Conservation (phyloP, 37 sponge, comb jelly and placozoan species). For the Aphrocallistes beatrix region DNA sequence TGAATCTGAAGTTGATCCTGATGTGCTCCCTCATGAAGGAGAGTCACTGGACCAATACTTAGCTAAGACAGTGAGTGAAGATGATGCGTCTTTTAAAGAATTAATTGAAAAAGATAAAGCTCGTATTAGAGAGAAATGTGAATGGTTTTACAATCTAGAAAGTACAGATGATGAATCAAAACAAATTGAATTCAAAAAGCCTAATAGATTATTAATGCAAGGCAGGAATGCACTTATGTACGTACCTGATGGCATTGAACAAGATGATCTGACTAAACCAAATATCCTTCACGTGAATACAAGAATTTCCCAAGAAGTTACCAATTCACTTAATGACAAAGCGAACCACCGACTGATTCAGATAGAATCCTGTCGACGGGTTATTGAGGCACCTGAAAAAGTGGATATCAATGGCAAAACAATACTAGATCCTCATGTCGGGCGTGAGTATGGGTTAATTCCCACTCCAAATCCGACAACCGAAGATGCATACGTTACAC, state of each 20-base stretch:
- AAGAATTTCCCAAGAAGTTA: not conserved
- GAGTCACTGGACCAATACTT: not conserved
- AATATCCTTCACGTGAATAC: not conserved
- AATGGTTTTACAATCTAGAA: not conserved
- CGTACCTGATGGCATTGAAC: not conserved
- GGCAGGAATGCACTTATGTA: not conserved
- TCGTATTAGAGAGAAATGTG: slow-evolving; percentile 5
- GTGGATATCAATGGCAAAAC: not conserved
- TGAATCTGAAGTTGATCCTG: not conserved
- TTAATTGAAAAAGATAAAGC: not conserved
- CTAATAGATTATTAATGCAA: not conserved
- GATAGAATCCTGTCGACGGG: not conserved
- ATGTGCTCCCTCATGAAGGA: not conserved
- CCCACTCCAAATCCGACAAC: not conserved
- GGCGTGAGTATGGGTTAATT: not conserved
- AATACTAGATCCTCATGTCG: slow-evolving; percentile 6
- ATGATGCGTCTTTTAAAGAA: not conserved
- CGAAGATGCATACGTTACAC: not conserved
- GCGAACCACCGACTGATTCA: not conserved
- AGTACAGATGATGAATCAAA: not conserved
- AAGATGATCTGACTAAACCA: not conserved
- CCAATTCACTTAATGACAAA: not conserved
- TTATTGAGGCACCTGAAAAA: not conserved
- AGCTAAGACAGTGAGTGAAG: not conserved
- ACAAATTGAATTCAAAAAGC: slow-evolving; percentile 7